phyloP scores from a whole-genome alignment of 2,113 vertebrate genomes.

The Dermatemys mawii region DNA sequence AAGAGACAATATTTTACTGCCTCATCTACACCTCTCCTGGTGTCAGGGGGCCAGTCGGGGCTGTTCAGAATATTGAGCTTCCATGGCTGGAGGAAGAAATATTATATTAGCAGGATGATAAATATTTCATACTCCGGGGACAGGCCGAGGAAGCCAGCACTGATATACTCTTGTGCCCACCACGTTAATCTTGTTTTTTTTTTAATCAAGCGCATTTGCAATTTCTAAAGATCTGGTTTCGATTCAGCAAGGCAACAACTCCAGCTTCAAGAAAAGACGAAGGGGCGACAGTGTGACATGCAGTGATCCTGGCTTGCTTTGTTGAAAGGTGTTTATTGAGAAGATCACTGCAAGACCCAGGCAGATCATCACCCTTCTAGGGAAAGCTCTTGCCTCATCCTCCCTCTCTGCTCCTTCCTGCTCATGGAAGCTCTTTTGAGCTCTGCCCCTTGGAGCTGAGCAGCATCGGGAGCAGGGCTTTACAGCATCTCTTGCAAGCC shows the following conservation, averaged over 20 bases:
- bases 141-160: not conserved
- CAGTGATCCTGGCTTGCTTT: not conserved
- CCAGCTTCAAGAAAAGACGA: not conserved
- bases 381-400: not conserved
- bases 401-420: not conserved
- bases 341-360: not conserved
- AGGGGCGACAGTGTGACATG: not conserved
- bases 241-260: not conserved
- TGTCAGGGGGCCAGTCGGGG: not conserved
- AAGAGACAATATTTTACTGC: not conserved
- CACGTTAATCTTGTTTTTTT: not conserved
- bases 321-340: not conserved
- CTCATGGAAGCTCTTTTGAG: not conserved
- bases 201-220: not conserved
- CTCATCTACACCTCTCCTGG: not conserved
- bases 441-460: not conserved
- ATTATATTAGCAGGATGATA: not conserved
- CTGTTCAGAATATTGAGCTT: not conserved
- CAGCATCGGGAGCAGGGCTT: not conserved
- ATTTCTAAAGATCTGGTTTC: not conserved
- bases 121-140: conserved; percentile 14
- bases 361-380: not conserved
- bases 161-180: not conserved
- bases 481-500: not conserved
- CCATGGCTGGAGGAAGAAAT: not conserved